phyloP scores from a whole-genome alignment of 2,888 invertebrate genomes.

The Scaptomyza parva region DNA sequence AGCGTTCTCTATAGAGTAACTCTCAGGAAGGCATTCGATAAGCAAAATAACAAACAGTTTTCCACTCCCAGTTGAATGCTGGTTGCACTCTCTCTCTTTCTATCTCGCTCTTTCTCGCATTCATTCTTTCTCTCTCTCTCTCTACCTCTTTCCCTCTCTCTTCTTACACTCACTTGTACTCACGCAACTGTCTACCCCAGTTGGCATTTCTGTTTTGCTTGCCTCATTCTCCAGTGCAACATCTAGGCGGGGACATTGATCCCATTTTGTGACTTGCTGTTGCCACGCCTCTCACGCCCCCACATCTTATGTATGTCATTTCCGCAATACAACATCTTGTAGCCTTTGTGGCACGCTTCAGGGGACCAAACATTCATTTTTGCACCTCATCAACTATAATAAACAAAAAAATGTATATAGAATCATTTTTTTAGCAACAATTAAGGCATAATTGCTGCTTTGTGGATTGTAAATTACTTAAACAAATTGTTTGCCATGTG shows the following conservation, averaged over 20 bases:
- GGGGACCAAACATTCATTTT: not conserved
- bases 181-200: slow-evolving; percentile 20
- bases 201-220: slow-evolving; percentile 71
- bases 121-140: slow-evolving; percentile 9
- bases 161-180: slow-evolving; percentile 7
- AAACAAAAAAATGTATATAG: not conserved
- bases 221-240: slow-evolving; percentile 61
- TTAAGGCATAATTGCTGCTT: slow-evolving; percentile 36
- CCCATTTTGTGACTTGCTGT: slow-evolving; percentile 55
- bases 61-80: slow-evolving; percentile 23
- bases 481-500: slow-evolving; percentile 30
- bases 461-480: slow-evolving; percentile 36
- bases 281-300: slow-evolving; percentile 2
- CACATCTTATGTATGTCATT: slow-evolving; percentile 68
- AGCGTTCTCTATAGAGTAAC: not conserved
- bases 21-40: slow-evolving; percentile 55
- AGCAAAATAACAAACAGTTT: slow-evolving; percentile 35
- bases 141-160: not conserved
- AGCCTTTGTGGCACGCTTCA: slow-evolving; percentile 45
- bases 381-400: slow-evolving; percentile 15
- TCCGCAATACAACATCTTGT: slow-evolving; percentile 54
- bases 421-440: slow-evolving; percentile 3
- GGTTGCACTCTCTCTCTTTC: slow-evolving; percentile 7
- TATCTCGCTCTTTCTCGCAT: slow-evolving; percentile 4
- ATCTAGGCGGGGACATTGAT: slow-evolving; percentile 72